Conservation (phyloP, 2,888 invertebrate species). For the Eubasilissa splendida region DNA sequence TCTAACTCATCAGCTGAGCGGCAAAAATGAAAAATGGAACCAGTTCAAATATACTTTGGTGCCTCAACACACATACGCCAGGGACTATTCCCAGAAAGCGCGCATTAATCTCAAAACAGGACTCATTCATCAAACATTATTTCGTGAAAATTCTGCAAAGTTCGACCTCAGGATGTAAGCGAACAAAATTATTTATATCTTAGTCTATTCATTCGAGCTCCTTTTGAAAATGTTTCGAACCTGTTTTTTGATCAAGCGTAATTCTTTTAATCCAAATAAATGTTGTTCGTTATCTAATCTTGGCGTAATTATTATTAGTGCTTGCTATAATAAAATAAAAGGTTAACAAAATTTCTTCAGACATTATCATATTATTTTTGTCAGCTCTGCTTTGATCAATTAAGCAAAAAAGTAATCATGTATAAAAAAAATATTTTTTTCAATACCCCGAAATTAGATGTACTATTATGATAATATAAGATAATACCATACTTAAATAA, state of each 20-base stretch:
- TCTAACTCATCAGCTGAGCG: constrained; percentile 16
- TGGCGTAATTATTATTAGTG: too few relatives aligned
- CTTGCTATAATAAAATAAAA: too few relatives aligned
- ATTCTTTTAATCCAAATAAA: not conserved
- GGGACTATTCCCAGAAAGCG: not conserved
- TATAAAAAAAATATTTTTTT: too few relatives aligned
- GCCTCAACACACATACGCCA: not conserved
- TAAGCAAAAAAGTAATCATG: too few relatives aligned
- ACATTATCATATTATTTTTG: too few relatives aligned
- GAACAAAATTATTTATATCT: too few relatives aligned
- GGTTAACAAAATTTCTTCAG: too few relatives aligned
- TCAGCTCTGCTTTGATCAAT: too few relatives aligned
- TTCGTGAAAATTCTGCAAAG: constrained; percentile 1
- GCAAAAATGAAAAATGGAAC: constrained; percentile 2
- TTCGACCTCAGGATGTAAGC: not conserved
- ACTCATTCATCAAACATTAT: constrained; percentile 20
- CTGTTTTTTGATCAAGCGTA: not conserved
- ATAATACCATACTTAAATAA: too few relatives aligned
- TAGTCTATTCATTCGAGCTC: too few relatives aligned
- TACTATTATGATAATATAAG: too few relatives aligned
- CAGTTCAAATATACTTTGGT: constrained; percentile 13
- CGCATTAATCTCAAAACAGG: constrained; percentile 20
- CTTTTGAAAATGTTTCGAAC: not conserved
- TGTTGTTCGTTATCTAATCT: not conserved
- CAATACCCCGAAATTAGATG: too few relatives aligned